Base-by-base conservation (phyloP, 2,113 vertebrate genomes). In the Rhinoderma darwinii region DNA sequence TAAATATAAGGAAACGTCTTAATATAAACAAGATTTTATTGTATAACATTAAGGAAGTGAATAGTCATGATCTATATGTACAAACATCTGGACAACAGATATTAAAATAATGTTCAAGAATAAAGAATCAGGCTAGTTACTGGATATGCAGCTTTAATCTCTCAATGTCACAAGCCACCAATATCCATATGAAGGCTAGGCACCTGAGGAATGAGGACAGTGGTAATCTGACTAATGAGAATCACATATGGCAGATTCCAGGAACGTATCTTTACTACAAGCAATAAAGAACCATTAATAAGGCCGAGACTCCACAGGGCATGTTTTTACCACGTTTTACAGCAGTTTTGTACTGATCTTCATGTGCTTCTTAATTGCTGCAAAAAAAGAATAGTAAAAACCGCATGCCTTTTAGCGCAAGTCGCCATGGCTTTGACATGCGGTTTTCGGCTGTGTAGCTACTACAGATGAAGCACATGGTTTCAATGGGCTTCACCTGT, bases 101-200 rank as follows among this genome's bases (percentile, higher is more conserved):
- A 66, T n/a, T 25, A 18, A 20, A 75, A 44, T 75, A 17, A n/a
- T 63, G 88, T 88, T 84, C 70, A 72, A 88, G 90, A 93, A 90
- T 90, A 89, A 91, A 84, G 66, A 70, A 20, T 8, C 37, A 37
- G 66, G 6, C 32, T 70, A 22, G 22, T 63, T 44, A 25, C 87
- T 90, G 90, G 91, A 91, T 91, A 90, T 87, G 89, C 66, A 90
- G 88, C 73, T 89, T 91, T 90, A 89, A 90, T 89, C 89, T 84
- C 93, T 88, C 85, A 88, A 88, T 91, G 88, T 92, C 88, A 91
- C 1, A 41, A 89, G 88, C 89, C 90, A 90, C 89, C 89, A 86
- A 91, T 88, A 82, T 47, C 63, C 15, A 50, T 83, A 73, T 51
- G 51, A 83, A n/a, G 32, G 17, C 44, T 15, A 54, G 66, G 22